Conservation (phyloP, 2,888 invertebrate species). For the Synanthedon myopaeformis region DNA sequence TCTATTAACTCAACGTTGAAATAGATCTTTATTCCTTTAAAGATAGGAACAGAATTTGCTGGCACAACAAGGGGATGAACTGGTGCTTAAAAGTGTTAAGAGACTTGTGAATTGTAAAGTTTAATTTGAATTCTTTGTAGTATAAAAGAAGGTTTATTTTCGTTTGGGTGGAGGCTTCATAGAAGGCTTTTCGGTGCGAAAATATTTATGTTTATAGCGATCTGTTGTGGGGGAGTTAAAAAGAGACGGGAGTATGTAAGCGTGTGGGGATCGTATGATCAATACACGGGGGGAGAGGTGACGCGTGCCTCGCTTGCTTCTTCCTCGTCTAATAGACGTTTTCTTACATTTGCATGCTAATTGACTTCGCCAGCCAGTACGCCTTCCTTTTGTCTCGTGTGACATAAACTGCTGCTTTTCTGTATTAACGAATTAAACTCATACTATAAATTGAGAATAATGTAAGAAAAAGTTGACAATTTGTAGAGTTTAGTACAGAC, state of each 20-base stretch:
- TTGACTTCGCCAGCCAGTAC: slow-evolving; percentile 45
- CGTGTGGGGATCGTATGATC: slow-evolving; percentile 64
- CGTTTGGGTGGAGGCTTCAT: slow-evolving; percentile 4
- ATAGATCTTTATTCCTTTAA: slow-evolving; percentile 69
- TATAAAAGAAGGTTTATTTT: slow-evolving; percentile 14
- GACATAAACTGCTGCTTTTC: slow-evolving; percentile 36
- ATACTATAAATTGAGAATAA: no score
- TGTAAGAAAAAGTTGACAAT: no score
- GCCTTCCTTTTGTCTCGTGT: slow-evolving; percentile 49
- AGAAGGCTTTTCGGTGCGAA: slow-evolving; percentile 33
- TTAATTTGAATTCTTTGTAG: no score
- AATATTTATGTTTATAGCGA: slow-evolving; percentile 66
- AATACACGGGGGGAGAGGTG: slow-evolving; percentile 38
- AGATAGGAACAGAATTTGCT: slow-evolving; percentile 60
- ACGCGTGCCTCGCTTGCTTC: slow-evolving; percentile 28
- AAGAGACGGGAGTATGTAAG: slow-evolving; percentile 66
- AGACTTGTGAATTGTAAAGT: no score
- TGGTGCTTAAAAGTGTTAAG: no score
- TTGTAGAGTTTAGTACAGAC: no score
- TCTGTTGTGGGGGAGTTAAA: slow-evolving; percentile 66
- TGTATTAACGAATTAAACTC: neutral
- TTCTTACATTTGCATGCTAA: slow-evolving; percentile 70
- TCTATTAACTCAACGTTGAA: slow-evolving; percentile 50
- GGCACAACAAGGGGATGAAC: slow-evolving; percentile 44
- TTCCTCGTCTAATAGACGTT: slow-evolving; percentile 55